These are phyloP conservation scores for Apolygus lucorum DNA, from an alignment of 1,140 invertebrate species.

Conservation along the genomic window DNA sequence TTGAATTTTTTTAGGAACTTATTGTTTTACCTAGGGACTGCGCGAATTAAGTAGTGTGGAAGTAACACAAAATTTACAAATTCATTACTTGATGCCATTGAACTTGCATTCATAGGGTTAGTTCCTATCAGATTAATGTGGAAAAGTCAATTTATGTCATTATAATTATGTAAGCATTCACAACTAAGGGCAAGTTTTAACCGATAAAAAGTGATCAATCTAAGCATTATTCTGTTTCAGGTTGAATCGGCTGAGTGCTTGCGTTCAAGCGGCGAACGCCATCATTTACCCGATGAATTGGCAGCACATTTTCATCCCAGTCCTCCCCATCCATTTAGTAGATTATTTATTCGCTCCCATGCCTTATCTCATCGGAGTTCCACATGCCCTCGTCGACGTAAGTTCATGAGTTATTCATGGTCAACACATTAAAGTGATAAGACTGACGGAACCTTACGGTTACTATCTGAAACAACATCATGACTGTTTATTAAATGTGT, in stretches of 20 bases:
- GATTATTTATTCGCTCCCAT: conserved; percentile 89
- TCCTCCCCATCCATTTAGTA: conserved; percentile 68
- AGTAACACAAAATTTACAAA: no score
- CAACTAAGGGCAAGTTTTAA: background rate
- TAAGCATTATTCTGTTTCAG: background rate
- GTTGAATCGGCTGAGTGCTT: conserved; percentile 77
- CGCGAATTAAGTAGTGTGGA: no score
- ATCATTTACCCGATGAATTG: conserved; percentile 95
- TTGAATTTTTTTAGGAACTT: no score
- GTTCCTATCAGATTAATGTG: background rate
- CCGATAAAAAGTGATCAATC: background rate
- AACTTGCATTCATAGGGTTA: no score
- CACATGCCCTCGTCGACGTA: conserved; percentile 70
- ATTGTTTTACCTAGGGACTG: no score
- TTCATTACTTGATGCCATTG: background rate
- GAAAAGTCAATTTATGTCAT: background rate
- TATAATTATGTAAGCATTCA: background rate
- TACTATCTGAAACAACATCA: no score
- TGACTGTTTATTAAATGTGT: no score
- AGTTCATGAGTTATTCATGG: conserved; percentile 24
- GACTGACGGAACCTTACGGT: no score
- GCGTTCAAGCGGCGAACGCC: conserved; percentile 86
- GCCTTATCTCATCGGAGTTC: conserved; percentile 92
- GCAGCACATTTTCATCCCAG: conserved; percentile 96
- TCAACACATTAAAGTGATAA: no score